Base-by-base conservation (phyloP, 2,888 invertebrate species). In the Bugula neritina region DNA sequence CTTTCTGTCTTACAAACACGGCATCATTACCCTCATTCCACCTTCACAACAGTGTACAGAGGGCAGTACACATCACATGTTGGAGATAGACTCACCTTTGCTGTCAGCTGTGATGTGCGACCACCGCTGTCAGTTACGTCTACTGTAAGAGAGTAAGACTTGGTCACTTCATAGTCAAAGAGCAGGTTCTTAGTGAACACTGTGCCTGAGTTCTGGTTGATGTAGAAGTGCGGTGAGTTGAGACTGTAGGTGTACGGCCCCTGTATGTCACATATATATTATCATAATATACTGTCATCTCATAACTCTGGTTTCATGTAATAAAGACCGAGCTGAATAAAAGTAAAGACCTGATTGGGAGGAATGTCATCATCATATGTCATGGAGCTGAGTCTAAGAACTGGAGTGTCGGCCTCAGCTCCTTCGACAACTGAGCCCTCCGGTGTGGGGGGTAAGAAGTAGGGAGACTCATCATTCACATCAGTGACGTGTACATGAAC, bases 391-490 rank as follows among this genome's bases (percentile, higher is more conserved):
- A 82, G 74, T 17, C 73, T 75, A 25, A 78, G 76, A 35, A 80
- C 78, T 2, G 74, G 72, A n/a, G 75, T 72, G 69, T 75, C 76
- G 3, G 74, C 72, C 0, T 73, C 71, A 57, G 74, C 75, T 73
- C 79, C 79, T 74, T 81, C 82, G 17, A 73, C 72, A 23, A 81
- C 77, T 55, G 74, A 73, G 2, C 77, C 80, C 2, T 73, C 76
- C 25, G 80, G 77, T 35, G 76, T 73, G 0, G 88, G 86, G 0
- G 90, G 87, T 75, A 91, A 90, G 79, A 96, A 93, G 52, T 89
- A 85, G 0, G 95, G 96, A 0, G 92, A 93, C 81, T 95, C 95
- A 80, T 96, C 95, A 81, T 96, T 96, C n/a, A 94, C 88, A 82
- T 96, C 95, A 10, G 89, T 87, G 0, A 96, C 82, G 31, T 89